Percentiles rank a stretch among this genome's conserved stretches.
Evolutionary conservation across 2,113 vertebrate species (phyloP).

Genomic region (Ictalurus punctatus): DNA sequence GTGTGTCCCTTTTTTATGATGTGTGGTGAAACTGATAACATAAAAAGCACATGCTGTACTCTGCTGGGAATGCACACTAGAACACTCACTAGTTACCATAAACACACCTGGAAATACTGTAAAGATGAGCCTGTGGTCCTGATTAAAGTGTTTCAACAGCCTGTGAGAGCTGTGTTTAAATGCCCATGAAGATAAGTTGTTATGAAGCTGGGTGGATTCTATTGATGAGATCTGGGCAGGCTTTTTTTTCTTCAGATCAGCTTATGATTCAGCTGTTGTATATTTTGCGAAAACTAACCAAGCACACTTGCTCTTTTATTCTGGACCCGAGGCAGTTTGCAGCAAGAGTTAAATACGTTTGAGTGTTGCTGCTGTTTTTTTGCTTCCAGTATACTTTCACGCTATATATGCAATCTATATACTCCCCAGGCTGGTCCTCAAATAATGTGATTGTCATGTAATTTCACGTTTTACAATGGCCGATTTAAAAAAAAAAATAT

Average conservation of each 20-base stretch:
- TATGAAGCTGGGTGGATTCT: background rate
- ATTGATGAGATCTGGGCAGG: background rate
- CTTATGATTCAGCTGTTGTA: background rate
- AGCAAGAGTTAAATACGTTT: background rate
- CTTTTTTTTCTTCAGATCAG: background rate
- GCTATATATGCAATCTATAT: background rate
- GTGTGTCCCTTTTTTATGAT: slow-evolving; percentile 7
- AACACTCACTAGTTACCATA: background rate
- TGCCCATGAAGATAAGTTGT: background rate
- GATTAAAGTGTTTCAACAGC: slow-evolving; percentile 34
- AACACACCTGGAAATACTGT: slow-evolving; percentile 21
- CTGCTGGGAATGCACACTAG: background rate
- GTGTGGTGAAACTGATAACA: slow-evolving; percentile 26
- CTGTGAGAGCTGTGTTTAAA: slow-evolving; percentile 21
- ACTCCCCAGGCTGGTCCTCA: background rate
- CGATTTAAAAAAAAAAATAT: background rate
- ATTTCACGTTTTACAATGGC: background rate
- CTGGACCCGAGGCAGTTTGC: background rate
- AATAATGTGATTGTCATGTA: background rate
- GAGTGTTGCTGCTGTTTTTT: background rate
- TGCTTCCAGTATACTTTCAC: background rate
- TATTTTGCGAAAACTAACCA: background rate
- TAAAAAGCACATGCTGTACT: slow-evolving; percentile 12
- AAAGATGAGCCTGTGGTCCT: background rate
- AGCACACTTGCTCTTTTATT: background rate